A percentile compares a stretch with the other conserved stretches of the same genome.
Conservation (phyloP, 2,113 vertebrate species). For the Anarrhichthys ocellatus region DNA sequence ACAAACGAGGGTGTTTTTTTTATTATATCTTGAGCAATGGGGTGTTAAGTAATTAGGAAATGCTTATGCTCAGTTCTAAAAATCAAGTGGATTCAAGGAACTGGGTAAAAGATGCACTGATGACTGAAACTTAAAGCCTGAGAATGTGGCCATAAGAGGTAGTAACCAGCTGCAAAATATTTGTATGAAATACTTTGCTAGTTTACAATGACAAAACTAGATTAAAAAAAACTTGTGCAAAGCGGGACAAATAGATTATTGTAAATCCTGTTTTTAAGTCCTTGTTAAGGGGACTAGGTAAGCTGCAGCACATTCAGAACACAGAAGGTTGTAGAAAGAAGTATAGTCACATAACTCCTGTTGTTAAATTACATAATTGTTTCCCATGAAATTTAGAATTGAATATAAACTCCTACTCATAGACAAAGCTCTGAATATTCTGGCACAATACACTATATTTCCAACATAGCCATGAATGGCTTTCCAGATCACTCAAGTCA, state of each 20-base stretch:
- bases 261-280: background rate
- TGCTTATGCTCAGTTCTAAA: background rate
- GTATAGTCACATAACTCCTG: background rate
- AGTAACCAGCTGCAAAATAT: background rate
- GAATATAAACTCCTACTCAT: background rate
- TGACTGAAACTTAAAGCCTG: background rate
- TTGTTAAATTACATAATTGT: background rate
- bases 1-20: no score
- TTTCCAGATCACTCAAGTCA: slow-evolving; percentile 4
- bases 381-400: background rate
- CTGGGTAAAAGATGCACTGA: background rate
- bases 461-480: background rate
- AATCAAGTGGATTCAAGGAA: background rate
- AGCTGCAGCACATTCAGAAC: background rate
- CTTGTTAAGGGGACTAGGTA: background rate
- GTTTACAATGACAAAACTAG: background rate
- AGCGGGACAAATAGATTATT: no score
- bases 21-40: no score
- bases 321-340: background rate
- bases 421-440: background rate
- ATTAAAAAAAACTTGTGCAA: background rate
- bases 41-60: background rate
- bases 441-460: background rate
- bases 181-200: background rate
- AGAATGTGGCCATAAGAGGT: background rate